Percentiles rank a stretch among this genome's conserved stretches.
Conservation (phyloP, 2,797 vertebrate species). For the Argya squamiceps region DNA sequence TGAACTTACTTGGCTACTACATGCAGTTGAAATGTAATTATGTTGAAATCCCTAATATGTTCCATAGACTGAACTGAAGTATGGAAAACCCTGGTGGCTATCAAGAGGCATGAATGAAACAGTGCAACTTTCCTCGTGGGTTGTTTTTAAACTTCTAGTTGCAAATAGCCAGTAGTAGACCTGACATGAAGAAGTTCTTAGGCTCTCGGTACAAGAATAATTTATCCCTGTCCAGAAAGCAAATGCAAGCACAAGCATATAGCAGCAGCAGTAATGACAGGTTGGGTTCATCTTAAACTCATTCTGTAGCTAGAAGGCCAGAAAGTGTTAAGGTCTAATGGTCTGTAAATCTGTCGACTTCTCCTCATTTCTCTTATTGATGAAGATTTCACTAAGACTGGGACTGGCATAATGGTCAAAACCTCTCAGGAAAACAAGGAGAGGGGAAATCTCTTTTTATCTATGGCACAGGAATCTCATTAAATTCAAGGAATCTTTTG, state of each 20-base stretch:
- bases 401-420: background rate
- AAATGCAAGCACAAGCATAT: background rate
- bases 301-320: background rate
- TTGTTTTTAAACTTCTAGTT: background rate
- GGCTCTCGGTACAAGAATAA: background rate
- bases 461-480: background rate
- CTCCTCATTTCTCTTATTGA: background rate
- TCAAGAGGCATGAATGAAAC: background rate
- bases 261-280: background rate
- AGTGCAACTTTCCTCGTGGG: background rate
- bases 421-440: background rate
- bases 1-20: background rate
- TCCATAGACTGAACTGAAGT: background rate
- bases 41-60: background rate
- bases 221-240: background rate
- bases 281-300: background rate
- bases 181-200: background rate
- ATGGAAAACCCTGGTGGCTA: background rate
- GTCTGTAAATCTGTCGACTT: background rate
- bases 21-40: background rate
- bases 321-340: background rate
- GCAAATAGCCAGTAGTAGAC: background rate
- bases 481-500: background rate
- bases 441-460: background rate
- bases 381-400: background rate